These are phyloP conservation scores for Acanthornis magna DNA, from an alignment of 2,797 vertebrate species.

Conservation along the genomic window DNA sequence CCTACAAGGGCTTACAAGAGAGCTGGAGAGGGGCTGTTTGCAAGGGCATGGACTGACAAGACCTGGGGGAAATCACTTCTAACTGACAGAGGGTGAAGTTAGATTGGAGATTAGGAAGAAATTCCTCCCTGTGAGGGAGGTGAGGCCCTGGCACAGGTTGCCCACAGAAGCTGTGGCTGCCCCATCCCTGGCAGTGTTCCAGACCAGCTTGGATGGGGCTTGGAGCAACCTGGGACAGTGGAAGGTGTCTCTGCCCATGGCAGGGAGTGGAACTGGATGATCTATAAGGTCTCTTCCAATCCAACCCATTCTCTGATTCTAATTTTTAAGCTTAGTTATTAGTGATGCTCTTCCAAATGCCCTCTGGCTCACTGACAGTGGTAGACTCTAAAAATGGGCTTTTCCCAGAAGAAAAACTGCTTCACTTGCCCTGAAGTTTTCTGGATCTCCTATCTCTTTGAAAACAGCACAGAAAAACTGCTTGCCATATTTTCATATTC, in stretches of 20 bases:
- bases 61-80: neutral
- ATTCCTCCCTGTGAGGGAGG: neutral
- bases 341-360: neutral
- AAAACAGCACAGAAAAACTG: neutral
- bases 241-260: neutral
- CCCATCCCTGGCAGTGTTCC: neutral
- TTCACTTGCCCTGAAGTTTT: neutral
- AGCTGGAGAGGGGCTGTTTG: neutral
- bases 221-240: fast-evolving
- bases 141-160: fast-evolving
- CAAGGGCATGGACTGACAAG: neutral
- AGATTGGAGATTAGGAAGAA: neutral
- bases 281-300: neutral
- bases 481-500: neutral
- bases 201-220: neutral
- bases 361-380: neutral
- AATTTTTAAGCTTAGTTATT: neutral
- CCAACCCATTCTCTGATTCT: neutral
- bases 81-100: neutral
- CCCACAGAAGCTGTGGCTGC: neutral
- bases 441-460: neutral
- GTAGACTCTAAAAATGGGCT: neutral
- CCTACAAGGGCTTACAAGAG: neutral
- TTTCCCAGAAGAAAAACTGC: neutral
- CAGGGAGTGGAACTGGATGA: neutral